phyloP scores from a whole-genome alignment of 2,113 vertebrate species.

The Bufo gargarizans region DNA sequence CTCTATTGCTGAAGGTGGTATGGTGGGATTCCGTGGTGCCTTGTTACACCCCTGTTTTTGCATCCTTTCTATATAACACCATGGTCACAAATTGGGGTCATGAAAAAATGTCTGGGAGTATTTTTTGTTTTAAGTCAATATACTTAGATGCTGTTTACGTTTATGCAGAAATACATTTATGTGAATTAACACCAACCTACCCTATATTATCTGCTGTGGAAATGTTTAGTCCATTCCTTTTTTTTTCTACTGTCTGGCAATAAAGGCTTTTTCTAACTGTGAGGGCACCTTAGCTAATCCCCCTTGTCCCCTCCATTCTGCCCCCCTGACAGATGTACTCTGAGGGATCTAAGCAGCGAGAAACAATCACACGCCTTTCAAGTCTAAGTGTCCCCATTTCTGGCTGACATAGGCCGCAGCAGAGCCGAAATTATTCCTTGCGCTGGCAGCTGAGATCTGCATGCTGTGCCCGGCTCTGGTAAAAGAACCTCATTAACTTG shows the following conservation, averaged over 20 bases:
- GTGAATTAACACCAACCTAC: not conserved
- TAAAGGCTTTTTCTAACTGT: slow-evolving; percentile 56
- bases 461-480: slow-evolving; percentile 31
- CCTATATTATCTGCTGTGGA: not conserved
- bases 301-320: slow-evolving; percentile 55
- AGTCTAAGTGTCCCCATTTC: slow-evolving; percentile 53
- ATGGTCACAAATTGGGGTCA: no score
- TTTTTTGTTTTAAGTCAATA: no score
- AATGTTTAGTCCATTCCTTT: not conserved
- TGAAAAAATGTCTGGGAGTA: no score
- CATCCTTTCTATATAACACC: no score
- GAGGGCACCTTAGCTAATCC: slow-evolving; percentile 57
- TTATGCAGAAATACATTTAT: no score
- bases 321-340: slow-evolving; percentile 53
- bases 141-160: no score
- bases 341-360: slow-evolving; percentile 60
- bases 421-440: slow-evolving; percentile 41
- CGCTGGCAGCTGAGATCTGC: slow-evolving; percentile 49
- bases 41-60: no score
- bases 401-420: slow-evolving; percentile 39
- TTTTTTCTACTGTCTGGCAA: not conserved
- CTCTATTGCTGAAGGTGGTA: no score
- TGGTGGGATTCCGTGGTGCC: no score
- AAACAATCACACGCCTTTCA: slow-evolving; percentile 57
- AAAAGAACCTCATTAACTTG: slow-evolving; percentile 57